These are phyloP conservation scores for Hybognathus amarus DNA, from an alignment of 2,797 vertebrate species.

Conservation along the genomic window DNA sequence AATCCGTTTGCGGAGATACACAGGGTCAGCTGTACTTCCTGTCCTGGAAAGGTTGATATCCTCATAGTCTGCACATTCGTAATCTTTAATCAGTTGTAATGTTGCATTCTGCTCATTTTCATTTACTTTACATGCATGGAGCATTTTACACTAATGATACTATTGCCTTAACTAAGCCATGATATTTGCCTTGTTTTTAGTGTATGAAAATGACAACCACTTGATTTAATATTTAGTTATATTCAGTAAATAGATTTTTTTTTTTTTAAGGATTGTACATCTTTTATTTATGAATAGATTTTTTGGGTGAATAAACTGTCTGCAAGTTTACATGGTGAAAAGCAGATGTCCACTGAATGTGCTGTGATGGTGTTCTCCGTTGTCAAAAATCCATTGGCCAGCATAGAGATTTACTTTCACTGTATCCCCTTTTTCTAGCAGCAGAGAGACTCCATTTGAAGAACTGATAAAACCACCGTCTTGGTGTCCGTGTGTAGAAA, in stretches of 20 bases:
- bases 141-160: not conserved
- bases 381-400: constrained; percentile 31
- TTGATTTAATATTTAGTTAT: not conserved
- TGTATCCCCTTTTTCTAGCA: constrained; percentile 29
- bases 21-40: constrained; percentile 84
- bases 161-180: not conserved
- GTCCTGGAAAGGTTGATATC: constrained; percentile 70
- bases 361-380: constrained; percentile 47
- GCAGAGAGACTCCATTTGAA: constrained; percentile 40
- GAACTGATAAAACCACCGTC: constrained; percentile 11
- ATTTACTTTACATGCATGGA: not conserved
- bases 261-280: not conserved
- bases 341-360: constrained; percentile 47
- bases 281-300: not conserved
- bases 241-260: not conserved
- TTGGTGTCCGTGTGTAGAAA: constrained; percentile 37
- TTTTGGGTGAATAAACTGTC: not conserved
- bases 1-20: constrained; percentile 80
- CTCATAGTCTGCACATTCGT: not conserved
- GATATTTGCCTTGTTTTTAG: not conserved
- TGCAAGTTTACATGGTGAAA: constrained; percentile 30
- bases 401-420: constrained; percentile 15
- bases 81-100: not conserved
- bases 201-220: not conserved
- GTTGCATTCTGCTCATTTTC: not conserved